phyloP scores from a whole-genome alignment of 2,113 vertebrate species.

The Psephotus haematonotus region DNA sequence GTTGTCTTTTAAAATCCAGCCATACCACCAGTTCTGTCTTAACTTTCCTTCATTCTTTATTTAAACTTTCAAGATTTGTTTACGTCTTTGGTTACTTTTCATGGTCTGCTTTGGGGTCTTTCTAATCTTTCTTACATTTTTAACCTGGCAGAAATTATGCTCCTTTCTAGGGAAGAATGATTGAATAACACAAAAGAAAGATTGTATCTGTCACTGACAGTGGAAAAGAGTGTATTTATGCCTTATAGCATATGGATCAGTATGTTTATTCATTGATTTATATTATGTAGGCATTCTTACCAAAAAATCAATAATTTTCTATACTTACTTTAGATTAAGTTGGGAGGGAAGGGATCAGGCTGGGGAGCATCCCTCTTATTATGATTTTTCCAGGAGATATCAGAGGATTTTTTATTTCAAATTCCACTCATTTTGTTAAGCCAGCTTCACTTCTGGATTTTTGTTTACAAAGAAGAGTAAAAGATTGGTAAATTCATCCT shows the following conservation, averaged over 20 bases:
- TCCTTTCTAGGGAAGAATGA: neutral
- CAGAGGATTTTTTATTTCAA: neutral
- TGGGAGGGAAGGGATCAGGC: neutral
- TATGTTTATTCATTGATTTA: slow-evolving; percentile 19
- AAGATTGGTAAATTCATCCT: neutral
- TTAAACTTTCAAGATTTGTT: neutral
- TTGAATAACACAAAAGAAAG: slow-evolving; percentile 41
- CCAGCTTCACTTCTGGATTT: neutral
- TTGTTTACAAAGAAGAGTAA: neutral
- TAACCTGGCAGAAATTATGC: slow-evolving; percentile 17
- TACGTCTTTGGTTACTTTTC: slow-evolving; percentile 8
- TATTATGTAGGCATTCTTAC: neutral
- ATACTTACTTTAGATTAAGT: neutral
- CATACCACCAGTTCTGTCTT: neutral
- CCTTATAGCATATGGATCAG: neutral
- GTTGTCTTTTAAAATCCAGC: neutral
- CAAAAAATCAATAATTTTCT: neutral
- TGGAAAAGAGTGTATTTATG: slow-evolving; percentile 8
- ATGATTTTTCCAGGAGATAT: neutral
- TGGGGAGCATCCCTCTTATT: neutral
- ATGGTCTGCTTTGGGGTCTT: neutral
- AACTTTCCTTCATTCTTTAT: neutral
- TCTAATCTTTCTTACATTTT: slow-evolving; percentile 40
- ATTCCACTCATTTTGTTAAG: neutral
- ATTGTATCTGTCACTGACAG: slow-evolving; percentile 4